Conservation (phyloP, 2,888 invertebrate species). For the Caenorhabditis imperialis region DNA sequence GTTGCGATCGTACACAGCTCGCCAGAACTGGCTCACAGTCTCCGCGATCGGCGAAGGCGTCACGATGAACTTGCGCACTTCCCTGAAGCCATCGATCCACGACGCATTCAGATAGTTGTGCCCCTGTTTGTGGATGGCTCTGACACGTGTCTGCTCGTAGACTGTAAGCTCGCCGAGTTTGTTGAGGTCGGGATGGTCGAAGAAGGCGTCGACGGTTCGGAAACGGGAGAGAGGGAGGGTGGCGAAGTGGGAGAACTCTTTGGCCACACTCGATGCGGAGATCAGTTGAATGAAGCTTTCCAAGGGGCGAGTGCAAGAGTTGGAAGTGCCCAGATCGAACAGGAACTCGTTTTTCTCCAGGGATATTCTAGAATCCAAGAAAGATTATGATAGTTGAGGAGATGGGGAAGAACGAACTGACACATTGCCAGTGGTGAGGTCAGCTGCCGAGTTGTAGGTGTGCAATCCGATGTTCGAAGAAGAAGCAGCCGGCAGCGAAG, state of each 20-base stretch:
- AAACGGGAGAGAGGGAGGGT: slow-evolving; percentile 27
- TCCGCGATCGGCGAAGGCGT: slow-evolving; percentile 50
- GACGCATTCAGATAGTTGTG: slow-evolving; percentile 69
- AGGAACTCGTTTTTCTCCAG: slow-evolving; percentile 48
- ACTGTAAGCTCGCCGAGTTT: slow-evolving; percentile 63
- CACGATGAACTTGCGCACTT: slow-evolving; percentile 64
- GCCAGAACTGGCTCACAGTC: slow-evolving; percentile 66
- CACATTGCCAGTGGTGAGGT: slow-evolving; percentile 39
- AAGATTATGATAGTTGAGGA: background rate
- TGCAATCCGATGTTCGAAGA: slow-evolving; percentile 24
- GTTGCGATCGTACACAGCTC: slow-evolving; percentile 67
- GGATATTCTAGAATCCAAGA: slow-evolving; percentile 15
- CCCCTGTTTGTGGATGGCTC: slow-evolving; percentile 39
- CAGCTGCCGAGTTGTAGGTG: slow-evolving; percentile 52
- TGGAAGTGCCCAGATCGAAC: slow-evolving; percentile 50
- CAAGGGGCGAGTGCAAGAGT: slow-evolving; percentile 45
- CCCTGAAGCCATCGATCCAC: slow-evolving; percentile 68
- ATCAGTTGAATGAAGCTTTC: slow-evolving; percentile 36
- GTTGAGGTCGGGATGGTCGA: slow-evolving; percentile 50
- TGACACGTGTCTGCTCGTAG: slow-evolving; percentile 62
- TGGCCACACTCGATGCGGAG: slow-evolving; percentile 33
- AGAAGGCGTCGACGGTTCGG: slow-evolving; percentile 43
- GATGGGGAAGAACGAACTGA: background rate
- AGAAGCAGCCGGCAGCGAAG: background rate
- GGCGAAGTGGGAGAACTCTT: slow-evolving; percentile 37